Base-by-base conservation (phyloP, 2,888 invertebrate genomes). In the Herminia tarsipennalis region DNA sequence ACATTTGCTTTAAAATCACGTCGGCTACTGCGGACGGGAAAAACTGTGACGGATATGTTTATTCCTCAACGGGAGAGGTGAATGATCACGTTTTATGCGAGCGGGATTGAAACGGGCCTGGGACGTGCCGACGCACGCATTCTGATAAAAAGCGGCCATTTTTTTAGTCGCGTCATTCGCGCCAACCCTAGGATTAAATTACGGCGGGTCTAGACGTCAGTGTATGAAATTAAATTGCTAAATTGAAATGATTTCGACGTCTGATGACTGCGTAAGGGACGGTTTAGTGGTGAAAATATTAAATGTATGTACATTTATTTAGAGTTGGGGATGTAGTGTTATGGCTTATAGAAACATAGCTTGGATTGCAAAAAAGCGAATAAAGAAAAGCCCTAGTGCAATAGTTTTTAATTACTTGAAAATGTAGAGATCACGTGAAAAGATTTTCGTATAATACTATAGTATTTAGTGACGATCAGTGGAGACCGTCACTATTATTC, bases 51-150 rank as follows among this genome's bases (percentile, higher is more conserved):
- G 67, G 72, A 79, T 79, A 75, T 78, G 77, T 83, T 81, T 83
- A 80, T 83, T 71, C 64, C 73, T 73, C 75, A 53, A 67, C 69
- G 74, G 71, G 57, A 60, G 66, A 60, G 66, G 73, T 78, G 79
- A 84, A 85, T 79, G 81, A 86, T 87, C 88, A 88, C 88, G 88
- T 88, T 79, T 76, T 76, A 77, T 78, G 74, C 76, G 69, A 68
- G 77, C 70, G 63, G 76, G 81, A 82, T 85, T 81, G 81, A 78
- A 85, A 74, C 73, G 76, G 70, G 74, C 70, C 42, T 37, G 51
- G 78, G 62, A 85, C 86, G 86, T 85, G 85, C 69, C 73, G 59
- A 68, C 76, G 75, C 72, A 74, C 76, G 74, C 70, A 76, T 81
- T 78, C 71, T 66, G 77, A 81, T 78, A 80, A 80, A 76, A 35